Evolutionary conservation across 1,140 invertebrate species (phyloP), one percentile per base, ranked within the genome.

Genomic region (Psilanteris sp.): DNA sequence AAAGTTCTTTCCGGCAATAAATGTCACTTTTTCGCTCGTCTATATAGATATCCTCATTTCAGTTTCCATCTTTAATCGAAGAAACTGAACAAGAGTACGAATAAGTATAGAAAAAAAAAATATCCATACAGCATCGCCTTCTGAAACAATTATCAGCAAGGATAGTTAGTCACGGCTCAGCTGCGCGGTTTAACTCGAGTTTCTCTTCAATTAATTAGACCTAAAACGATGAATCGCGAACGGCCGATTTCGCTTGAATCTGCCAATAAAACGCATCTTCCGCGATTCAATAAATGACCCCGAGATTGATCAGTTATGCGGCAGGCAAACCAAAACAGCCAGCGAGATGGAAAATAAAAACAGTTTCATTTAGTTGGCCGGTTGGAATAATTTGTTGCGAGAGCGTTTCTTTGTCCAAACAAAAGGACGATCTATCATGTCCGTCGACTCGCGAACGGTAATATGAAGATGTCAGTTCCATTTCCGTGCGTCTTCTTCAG

Each of bases 381-480:
- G 15, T 10, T 10, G 46, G 37, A 44, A 54, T 50, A 48, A 50
- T 57, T 59, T 34, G 43, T 70, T 61, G 43, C 14, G 6, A 44
- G 34, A 59, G 22, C 66, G 37, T 50, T 70, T 52, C 54, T 48
- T 43, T 61, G 66, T 52, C 44, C 44, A 61, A 71, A 61, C 67
- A 71, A 61, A 61, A 71, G 67, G 46, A 37, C 54, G 67, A 71
- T 71, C 54, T 46, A 71, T 71, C 67, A 71, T 71, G 67, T 43
- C 55, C 43, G 64, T 57, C 34, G 64, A 68, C 52, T 68, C 10
- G 50, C 31, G 20, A 37, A 7, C 46, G 44, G 44, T 46, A 52
- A 71, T 61, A 62, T 55, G 46, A 61, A 62, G 55, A 71, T 32
- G 55, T 54, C 67, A 71, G 67, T 71, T 71, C 39, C 67, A 71